These are phyloP conservation scores for Ellobius talpinus DNA, from an alignment of 2,113 vertebrate species.

Conservation along the genomic window DNA sequence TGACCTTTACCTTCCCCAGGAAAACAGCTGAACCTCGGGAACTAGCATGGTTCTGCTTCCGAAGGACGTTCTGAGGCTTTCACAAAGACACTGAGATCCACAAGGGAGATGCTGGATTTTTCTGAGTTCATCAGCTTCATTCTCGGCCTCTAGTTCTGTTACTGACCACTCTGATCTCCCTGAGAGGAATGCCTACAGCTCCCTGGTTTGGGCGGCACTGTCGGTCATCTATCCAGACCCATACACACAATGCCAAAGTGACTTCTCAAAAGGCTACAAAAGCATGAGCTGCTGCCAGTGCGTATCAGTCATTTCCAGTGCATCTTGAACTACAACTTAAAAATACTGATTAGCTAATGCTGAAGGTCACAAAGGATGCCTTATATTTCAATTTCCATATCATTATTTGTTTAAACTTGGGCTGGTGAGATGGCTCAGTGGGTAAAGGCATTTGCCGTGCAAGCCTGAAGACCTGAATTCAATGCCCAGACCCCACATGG, in stretches of 20 bases:
- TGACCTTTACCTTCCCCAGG: background rate
- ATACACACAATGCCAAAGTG: background rate
- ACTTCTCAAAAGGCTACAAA: background rate
- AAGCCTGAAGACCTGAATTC: background rate
- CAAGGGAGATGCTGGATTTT: background rate
- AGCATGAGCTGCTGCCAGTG: background rate
- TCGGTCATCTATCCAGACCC: background rate
- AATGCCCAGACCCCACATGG: background rate
- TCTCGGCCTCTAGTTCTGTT: background rate
- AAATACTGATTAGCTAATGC: slow-evolving; percentile 25
- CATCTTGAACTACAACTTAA: background rate
- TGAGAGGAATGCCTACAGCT: background rate
- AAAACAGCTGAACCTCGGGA: background rate
- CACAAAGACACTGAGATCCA: background rate
- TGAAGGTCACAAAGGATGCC: background rate
- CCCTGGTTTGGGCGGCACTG: background rate
- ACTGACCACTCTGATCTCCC: background rate
- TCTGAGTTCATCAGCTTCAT: background rate
- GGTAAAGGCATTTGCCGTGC: background rate
- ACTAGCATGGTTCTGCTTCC: background rate
- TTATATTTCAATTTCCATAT: background rate
- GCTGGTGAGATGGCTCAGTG: background rate
- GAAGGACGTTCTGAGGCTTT: background rate
- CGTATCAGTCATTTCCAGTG: background rate
- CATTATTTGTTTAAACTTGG: background rate